Evolutionary conservation across 2,113 vertebrate genomes (phyloP).

Genomic region (Bolborhynchus lineola): DNA sequence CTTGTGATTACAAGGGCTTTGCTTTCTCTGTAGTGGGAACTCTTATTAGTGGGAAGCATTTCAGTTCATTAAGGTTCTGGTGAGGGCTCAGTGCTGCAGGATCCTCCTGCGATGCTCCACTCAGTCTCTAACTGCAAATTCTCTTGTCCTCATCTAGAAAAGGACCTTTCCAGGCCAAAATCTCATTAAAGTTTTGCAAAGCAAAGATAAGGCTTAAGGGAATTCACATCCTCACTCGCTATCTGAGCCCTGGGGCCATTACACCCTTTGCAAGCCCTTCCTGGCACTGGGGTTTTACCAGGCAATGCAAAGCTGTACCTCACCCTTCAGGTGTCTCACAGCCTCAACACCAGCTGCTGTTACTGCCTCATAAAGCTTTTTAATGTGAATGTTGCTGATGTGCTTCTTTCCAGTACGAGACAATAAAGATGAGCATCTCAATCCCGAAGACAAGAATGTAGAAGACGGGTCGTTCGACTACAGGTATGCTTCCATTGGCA

Average conservation of each 20-base stretch:
- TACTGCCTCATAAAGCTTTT: background rate
- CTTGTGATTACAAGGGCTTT: background rate
- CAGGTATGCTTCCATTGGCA: constrained; percentile 78
- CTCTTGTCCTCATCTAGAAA: background rate
- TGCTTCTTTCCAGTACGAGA: constrained; percentile 81
- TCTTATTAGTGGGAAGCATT: background rate
- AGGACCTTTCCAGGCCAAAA: background rate
- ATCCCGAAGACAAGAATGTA: constrained; percentile 90
- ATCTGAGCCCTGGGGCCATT: background rate
- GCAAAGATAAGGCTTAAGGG: background rate
- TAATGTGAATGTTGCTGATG: background rate
- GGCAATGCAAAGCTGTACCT: background rate
- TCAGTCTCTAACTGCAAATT: background rate
- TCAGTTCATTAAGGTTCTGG: background rate
- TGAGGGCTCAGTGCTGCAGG: background rate
- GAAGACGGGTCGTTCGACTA: constrained; percentile 96
- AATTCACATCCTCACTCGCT: background rate
- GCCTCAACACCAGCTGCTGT: background rate
- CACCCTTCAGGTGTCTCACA: background rate
- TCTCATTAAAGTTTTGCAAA: background rate
- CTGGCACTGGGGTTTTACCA: fast-evolving
- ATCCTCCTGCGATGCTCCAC: background rate
- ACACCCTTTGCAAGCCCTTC: background rate
- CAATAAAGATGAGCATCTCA: constrained; percentile 92
- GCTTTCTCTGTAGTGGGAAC: background rate